These are phyloP conservation scores for Rhagologus leucostigma DNA, from an alignment of 2,113 vertebrate genomes.

Conservation along the genomic window DNA sequence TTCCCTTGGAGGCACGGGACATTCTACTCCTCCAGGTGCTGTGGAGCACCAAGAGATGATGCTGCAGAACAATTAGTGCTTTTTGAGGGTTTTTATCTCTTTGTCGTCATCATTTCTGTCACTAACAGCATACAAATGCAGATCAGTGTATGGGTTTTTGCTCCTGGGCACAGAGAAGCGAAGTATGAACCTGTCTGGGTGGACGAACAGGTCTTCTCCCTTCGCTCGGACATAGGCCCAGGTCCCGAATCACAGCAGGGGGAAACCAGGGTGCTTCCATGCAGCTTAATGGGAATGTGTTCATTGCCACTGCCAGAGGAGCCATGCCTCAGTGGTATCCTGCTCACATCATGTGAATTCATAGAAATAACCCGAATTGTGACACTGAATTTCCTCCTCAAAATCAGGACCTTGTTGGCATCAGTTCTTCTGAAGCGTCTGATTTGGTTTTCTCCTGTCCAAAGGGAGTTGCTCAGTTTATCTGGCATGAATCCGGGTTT, in stretches of 20 bases:
- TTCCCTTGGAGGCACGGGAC: neutral
- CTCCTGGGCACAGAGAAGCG: neutral
- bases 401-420: neutral
- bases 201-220: neutral
- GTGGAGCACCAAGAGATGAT: neutral
- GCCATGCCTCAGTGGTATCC: neutral
- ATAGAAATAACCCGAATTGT: neutral
- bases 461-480: neutral
- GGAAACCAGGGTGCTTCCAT: neutral
- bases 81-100: neutral
- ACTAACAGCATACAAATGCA: neutral
- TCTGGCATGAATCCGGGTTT: neutral
- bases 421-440: neutral
- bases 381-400: neutral
- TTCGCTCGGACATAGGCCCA: neutral
- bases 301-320: neutral
- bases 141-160: neutral
- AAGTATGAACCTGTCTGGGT: neutral
- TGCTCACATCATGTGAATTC: neutral
- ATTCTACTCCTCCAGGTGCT: neutral
- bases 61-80: neutral
- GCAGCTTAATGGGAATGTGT: neutral
- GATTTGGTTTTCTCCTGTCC: neutral
- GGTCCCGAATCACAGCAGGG: neutral
- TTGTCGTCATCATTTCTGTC: neutral